A percentile compares a stretch with the other conserved stretches of the same genome.
Evolutionary conservation across 1,140 invertebrate genomes (phyloP).

Genomic region (Theocolax elegans): DNA sequence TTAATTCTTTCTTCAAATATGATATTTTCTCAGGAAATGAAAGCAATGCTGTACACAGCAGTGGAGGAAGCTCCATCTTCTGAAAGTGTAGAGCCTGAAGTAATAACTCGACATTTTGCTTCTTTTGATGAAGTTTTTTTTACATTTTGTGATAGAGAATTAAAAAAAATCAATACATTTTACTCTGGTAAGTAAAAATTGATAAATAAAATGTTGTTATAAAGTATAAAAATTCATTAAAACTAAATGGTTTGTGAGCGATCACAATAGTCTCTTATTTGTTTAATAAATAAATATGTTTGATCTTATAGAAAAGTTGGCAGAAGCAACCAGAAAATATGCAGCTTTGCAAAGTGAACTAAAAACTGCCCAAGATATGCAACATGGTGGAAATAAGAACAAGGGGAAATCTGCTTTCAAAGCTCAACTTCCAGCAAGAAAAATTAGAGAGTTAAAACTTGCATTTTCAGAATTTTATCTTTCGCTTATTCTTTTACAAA

Average conservation of each 20-base stretch:
- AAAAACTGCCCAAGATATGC: slow-evolving; percentile 78
- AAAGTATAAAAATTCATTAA: too few species aligned
- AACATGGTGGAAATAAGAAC: slow-evolving; percentile 67
- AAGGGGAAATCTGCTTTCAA: slow-evolving; percentile 70
- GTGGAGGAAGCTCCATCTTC: slow-evolving; percentile 89
- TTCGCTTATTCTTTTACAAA: slow-evolving; percentile 91
- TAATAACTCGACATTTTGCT: slow-evolving; percentile 89
- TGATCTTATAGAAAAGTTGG: slow-evolving; percentile 89
- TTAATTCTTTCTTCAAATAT: slow-evolving; percentile 1
- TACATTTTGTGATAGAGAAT: slow-evolving; percentile 93
- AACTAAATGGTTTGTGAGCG: too few species aligned
- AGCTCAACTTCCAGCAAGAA: slow-evolving; percentile 75
- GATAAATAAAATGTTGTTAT: too few species aligned
- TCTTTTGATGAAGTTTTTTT: slow-evolving; percentile 97
- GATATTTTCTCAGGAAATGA: slow-evolving; percentile 81
- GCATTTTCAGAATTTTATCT: slow-evolving; percentile 99
- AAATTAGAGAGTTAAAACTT: slow-evolving; percentile 94
- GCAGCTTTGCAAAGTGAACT: slow-evolving; percentile 91
- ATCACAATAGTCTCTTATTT: too few species aligned
- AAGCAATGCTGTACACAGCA: slow-evolving; percentile 88
- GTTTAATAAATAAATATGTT: slow-evolving; percentile 23
- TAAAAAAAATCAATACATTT: slow-evolving; percentile 97
- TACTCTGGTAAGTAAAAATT: slow-evolving; percentile 80
- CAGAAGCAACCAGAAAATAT: slow-evolving; percentile 95
- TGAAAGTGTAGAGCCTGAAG: slow-evolving; percentile 88